A percentile compares a stretch with the other conserved stretches of the same genome.
These are phyloP conservation scores for Eulacestoma nigropectus DNA, from an alignment of 2,113 vertebrate species.

Conservation along the genomic window DNA sequence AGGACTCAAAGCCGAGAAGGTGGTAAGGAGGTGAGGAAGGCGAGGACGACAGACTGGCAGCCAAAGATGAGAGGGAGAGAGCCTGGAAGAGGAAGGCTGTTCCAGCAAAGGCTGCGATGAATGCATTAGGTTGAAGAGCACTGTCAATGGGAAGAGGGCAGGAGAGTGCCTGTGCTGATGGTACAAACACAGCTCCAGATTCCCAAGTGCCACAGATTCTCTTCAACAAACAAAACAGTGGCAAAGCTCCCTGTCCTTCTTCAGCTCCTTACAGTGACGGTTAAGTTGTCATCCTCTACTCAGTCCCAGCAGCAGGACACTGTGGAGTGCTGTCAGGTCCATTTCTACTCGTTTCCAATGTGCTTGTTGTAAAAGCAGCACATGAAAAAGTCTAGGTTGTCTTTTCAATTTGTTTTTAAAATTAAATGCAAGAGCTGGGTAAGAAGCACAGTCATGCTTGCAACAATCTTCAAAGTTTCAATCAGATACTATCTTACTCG, in stretches of 20 bases:
- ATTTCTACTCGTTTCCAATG: not conserved
- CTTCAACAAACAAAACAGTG: not conserved
- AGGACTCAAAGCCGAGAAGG: not conserved
- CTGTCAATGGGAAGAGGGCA: not conserved
- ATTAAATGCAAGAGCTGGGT: not conserved
- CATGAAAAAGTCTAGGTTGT: not conserved
- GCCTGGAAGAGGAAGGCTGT: not conserved
- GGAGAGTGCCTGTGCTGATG: not conserved
- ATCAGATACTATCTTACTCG: not conserved
- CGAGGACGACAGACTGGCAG: not conserved
- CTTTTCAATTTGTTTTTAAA: not conserved
- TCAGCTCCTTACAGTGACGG: not conserved
- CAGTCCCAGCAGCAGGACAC: not conserved
- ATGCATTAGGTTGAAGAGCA: fast-evolving
- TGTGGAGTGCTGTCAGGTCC: not conserved
- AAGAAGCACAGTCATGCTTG: not conserved
- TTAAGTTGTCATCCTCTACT: not conserved
- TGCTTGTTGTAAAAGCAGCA: not conserved
- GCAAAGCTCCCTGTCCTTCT: not conserved
- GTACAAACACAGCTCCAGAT: not conserved
- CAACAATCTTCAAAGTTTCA: not conserved
- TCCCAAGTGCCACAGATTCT: not conserved
- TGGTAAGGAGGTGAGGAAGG: not conserved
- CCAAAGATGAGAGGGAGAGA: not conserved
- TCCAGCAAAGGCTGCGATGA: not conserved